A percentile compares a stretch with the other conserved stretches of the same genome.
phyloP scores from a whole-genome alignment of 2,888 invertebrate genomes.

The Diplolepis rosae region DNA sequence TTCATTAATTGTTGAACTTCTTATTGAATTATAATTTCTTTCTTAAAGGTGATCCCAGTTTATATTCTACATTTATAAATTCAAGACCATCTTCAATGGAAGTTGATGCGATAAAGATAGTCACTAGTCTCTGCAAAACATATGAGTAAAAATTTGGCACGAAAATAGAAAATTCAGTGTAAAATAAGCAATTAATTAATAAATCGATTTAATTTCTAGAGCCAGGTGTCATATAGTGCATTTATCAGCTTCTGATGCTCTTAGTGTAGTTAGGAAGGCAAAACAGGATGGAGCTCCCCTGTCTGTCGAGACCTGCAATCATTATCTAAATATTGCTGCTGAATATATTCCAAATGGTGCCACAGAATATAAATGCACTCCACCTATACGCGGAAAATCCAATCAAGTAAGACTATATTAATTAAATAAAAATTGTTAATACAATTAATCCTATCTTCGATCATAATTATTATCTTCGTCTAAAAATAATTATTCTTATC shows the following conservation, averaged over 20 bases:
- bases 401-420: slow-evolving; percentile 80
- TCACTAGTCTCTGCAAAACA: slow-evolving; percentile 77
- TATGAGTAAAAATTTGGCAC: slow-evolving; percentile 75
- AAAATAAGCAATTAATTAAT: background rate
- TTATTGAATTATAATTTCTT: slow-evolving; percentile 32
- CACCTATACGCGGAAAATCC: slow-evolving; percentile 79
- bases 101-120: slow-evolving; percentile 78
- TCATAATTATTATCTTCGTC: background rate
- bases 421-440: no score
- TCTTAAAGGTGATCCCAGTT: slow-evolving; percentile 74
- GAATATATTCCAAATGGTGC: slow-evolving; percentile 79
- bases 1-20: slow-evolving; percentile 22
- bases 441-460: background rate
- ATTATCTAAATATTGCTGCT: slow-evolving; percentile 80
- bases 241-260: slow-evolving; percentile 78
- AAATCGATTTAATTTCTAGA: slow-evolving; percentile 70
- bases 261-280: slow-evolving; percentile 77
- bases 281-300: slow-evolving; percentile 77
- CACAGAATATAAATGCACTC: slow-evolving; percentile 84
- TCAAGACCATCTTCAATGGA: slow-evolving; percentile 82
- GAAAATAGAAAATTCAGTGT: no score
- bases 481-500: background rate
- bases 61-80: slow-evolving; percentile 79
- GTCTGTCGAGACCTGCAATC: slow-evolving; percentile 84
- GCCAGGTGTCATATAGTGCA: slow-evolving; percentile 82